Percentiles rank a stretch among this genome's conserved stretches.
Conservation (phyloP, 2,797 vertebrate species). For the Bradypodion ventrale region DNA sequence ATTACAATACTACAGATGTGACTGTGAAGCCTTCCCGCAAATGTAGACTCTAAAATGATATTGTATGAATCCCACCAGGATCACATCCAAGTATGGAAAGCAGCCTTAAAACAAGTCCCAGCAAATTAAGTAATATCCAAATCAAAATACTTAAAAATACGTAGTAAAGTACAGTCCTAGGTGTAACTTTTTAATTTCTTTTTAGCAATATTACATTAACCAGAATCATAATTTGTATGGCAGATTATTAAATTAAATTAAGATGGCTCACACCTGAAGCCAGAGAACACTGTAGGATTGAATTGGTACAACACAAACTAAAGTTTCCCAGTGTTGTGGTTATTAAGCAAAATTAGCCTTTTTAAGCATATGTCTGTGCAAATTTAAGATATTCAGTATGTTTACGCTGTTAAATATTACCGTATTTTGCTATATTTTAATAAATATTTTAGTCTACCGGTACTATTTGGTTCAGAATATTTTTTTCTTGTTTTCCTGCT, state of each 20-base stretch:
- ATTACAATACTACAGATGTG: neutral
- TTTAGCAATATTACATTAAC: neutral
- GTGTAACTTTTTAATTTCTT: constrained; percentile 2
- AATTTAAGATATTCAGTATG: neutral
- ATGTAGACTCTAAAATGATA: constrained; percentile 9
- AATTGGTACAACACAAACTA: neutral
- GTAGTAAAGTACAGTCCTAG: neutral
- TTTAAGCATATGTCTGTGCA: neutral
- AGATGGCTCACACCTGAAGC: neutral
- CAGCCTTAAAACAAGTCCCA: neutral
- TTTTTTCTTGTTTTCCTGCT: too few species aligned
- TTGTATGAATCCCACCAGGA: neutral
- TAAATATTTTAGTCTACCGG: too few species aligned
- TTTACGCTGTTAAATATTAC: too few species aligned
- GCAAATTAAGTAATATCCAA: neutral
- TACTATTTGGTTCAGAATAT: too few species aligned
- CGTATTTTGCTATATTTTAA: too few species aligned
- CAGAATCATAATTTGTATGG: neutral
- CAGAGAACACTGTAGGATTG: neutral
- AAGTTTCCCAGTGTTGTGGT: neutral
- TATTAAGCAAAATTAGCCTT: neutral
- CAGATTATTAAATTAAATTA: neutral
- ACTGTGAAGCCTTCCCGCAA: constrained; percentile 1
- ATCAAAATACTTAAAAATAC: neutral
- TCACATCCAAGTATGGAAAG: neutral